A percentile compares a stretch with the other conserved stretches of the same genome.
Conservation (phyloP, 2,797 vertebrate species). For the Muscicapa striata region DNA sequence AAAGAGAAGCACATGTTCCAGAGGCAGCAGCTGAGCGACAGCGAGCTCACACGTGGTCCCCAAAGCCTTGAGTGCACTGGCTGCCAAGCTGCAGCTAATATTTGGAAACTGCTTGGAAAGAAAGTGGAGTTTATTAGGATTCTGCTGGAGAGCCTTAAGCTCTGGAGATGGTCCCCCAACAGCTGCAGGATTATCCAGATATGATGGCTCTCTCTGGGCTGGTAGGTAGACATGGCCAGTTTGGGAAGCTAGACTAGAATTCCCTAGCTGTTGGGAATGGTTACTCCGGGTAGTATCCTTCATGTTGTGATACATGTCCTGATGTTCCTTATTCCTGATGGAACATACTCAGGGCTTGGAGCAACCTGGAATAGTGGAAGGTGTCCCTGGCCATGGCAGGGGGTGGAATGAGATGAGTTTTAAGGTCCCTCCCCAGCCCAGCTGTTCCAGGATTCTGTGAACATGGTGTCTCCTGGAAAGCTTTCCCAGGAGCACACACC, state of each 20-base stretch:
- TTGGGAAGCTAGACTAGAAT: background rate
- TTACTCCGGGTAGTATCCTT: background rate
- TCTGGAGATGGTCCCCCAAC: background rate
- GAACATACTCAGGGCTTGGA: background rate
- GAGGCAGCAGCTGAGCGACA: background rate
- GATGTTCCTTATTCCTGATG: background rate
- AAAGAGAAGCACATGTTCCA: background rate
- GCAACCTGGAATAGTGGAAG: background rate
- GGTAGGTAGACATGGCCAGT: background rate
- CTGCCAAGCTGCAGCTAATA: background rate
- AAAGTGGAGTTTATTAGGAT: background rate
- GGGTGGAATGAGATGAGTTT: background rate
- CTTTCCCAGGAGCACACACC: background rate
- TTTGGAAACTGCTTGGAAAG: background rate
- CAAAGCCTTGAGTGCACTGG: background rate
- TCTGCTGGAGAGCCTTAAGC: background rate
- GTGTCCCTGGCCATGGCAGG: background rate
- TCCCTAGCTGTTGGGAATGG: background rate
- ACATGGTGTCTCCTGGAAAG: background rate
- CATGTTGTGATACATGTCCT: background rate
- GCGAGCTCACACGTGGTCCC: background rate
- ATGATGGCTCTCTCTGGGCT: background rate
- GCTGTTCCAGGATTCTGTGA: background rate
- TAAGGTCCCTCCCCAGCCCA: background rate
- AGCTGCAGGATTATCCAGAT: background rate